Conservation (phyloP, 2,888 invertebrate species). For the Agrochola lota region DNA sequence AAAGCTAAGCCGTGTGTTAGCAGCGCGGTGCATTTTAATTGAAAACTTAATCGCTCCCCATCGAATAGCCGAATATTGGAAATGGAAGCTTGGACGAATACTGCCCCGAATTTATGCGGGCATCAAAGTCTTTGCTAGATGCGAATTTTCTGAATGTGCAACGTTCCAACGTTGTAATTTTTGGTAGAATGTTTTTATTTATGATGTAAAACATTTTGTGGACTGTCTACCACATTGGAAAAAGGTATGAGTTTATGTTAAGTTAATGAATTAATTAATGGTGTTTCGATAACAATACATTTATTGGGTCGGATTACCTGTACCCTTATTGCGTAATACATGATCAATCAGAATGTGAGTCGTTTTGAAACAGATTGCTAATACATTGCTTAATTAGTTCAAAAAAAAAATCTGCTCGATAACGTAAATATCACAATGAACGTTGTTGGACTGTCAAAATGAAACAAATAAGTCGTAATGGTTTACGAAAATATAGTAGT, state of each 20-base stretch:
- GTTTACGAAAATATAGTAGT: no score
- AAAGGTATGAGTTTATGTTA: background rate
- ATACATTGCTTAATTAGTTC: background rate
- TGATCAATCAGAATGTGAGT: no score
- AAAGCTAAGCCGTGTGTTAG: slow-evolving; percentile 43
- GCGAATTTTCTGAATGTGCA: slow-evolving; percentile 34
- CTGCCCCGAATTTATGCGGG: slow-evolving; percentile 49
- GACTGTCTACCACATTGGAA: no score
- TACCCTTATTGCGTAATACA: no score
- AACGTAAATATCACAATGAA: no score
- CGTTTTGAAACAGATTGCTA: no score
- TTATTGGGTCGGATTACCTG: background rate
- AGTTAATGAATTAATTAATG: background rate
- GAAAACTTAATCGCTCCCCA: slow-evolving; percentile 65
- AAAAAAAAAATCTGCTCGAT: no score
- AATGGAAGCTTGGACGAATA: slow-evolving; percentile 40
- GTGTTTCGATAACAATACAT: background rate
- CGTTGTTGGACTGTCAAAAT: no score
- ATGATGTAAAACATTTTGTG: background rate
- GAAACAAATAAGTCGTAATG: no score
- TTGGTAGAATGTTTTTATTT: slow-evolving; percentile 6
- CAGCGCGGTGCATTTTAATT: slow-evolving; percentile 56
- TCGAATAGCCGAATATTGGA: slow-evolving; percentile 60
- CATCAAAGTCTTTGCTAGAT: slow-evolving; percentile 43
- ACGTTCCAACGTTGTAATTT: slow-evolving; percentile 33